These are phyloP conservation scores for Pentamera pediparva DNA, from an alignment of 53 echinoderm and acorn worm genomes.

Conservation along the genomic window DNA sequence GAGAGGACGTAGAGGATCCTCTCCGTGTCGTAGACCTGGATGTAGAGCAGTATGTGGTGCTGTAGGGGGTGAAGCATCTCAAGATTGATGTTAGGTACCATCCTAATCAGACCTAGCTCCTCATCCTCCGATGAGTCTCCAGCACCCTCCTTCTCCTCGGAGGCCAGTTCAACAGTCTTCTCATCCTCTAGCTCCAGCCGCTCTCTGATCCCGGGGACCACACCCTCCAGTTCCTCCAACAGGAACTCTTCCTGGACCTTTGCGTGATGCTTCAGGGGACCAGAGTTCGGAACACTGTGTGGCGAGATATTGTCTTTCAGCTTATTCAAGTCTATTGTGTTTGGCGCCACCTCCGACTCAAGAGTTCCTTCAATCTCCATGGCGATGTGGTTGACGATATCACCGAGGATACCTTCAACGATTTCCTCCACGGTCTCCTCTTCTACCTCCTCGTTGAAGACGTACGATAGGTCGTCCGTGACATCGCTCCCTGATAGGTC, in stretches of 20 bases:
- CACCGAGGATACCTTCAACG: slow-evolving; percentile 61
- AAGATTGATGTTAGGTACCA: slow-evolving; percentile 67
- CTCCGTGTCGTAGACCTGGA: slow-evolving; percentile 93
- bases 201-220: slow-evolving; percentile 54
- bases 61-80: slow-evolving; percentile 72
- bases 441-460: slow-evolving; percentile 86
- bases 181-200: not conserved
- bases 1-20: slow-evolving; percentile 85
- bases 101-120: slow-evolving; percentile 29
- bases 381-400: slow-evolving; percentile 67
- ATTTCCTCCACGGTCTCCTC: slow-evolving; percentile 88
- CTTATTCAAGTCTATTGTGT: not conserved
- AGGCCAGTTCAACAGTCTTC: slow-evolving; percentile 54
- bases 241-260: slow-evolving; percentile 71
- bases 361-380: slow-evolving; percentile 49
- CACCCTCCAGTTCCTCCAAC: slow-evolving; percentile 81
- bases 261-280: not conserved
- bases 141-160: slow-evolving; percentile 33
- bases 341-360: not conserved
- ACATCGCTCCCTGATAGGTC: slow-evolving; percentile 63
- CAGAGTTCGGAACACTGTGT: slow-evolving; percentile 5
- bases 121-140: slow-evolving; percentile 8
- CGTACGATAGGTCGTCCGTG: slow-evolving; percentile 82
- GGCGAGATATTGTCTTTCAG: not conserved
- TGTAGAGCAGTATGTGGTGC: slow-evolving; percentile 93